phyloP scores from a whole-genome alignment of 2,113 vertebrate species.

The Cheilinus undulatus region DNA sequence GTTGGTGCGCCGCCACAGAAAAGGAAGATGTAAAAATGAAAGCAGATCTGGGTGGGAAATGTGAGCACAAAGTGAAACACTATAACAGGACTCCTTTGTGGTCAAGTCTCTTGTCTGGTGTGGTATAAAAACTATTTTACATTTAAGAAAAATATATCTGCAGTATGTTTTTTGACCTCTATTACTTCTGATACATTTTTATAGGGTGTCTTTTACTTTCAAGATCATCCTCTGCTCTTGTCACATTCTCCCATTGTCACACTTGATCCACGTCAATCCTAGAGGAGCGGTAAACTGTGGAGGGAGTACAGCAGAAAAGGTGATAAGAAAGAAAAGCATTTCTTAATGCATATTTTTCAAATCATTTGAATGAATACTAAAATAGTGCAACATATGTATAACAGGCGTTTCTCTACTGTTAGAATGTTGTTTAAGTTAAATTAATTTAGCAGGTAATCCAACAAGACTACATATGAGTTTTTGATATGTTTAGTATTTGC shows the following conservation, averaged over 20 bases:
- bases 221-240: neutral
- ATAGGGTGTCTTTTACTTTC: constrained; percentile 2
- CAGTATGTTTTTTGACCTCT: constrained; percentile 25
- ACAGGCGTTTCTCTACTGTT: neutral
- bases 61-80: neutral
- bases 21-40: constrained; percentile 16
- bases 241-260: constrained; percentile 4
- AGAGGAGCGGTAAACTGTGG: constrained; percentile 11
- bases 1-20: neutral
- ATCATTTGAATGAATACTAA: constrained; percentile 11
- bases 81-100: constrained; percentile 4
- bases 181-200: constrained; percentile 19
- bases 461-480: no score
- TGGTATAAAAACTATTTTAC: constrained; percentile 17
- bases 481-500: no score
- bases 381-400: neutral
- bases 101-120: constrained; percentile 26
- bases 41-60: constrained; percentile 19
- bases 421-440: no score
- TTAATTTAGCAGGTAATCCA: no score
- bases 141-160: constrained; percentile 16
- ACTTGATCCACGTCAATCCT: constrained; percentile 8
- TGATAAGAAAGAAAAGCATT: constrained; percentile 12
- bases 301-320: neutral
- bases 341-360: constrained; percentile 7